A percentile compares a stretch with the other conserved stretches of the same genome.
Evolutionary conservation across 2,888 invertebrate species (phyloP).

Genomic region (Selenia dentaria): DNA sequence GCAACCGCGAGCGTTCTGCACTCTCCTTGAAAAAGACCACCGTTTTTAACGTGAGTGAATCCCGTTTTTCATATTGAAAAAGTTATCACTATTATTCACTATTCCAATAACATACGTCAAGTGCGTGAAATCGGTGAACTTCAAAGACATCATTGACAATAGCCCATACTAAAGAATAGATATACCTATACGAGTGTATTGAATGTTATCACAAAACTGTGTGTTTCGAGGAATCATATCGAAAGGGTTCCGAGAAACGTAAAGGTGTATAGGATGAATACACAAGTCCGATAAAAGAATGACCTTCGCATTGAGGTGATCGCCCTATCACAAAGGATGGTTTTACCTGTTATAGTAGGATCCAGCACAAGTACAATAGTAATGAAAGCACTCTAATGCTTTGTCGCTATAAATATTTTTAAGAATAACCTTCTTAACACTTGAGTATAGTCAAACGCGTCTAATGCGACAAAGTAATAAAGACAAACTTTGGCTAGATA

Average conservation of each 20-base stretch:
- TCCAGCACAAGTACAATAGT: conserved; percentile 18
- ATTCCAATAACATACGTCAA: too few relatives aligned
- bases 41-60: too few relatives aligned
- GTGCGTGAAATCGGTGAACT: neutral
- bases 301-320: conserved; percentile 57
- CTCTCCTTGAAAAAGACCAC: too few relatives aligned
- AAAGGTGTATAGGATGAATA: conserved; percentile 42
- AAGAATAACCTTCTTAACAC: too few relatives aligned
- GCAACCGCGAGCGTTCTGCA: too few relatives aligned
- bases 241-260: conserved; percentile 27
- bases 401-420: conserved; percentile 8
- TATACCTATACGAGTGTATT: too few relatives aligned
- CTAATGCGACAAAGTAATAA: too few relatives aligned
- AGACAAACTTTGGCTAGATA: too few relatives aligned
- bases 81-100: too few relatives aligned
- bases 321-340: conserved; percentile 55
- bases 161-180: neutral
- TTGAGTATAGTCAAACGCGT: too few relatives aligned
- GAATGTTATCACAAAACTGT: conserved; percentile 2
- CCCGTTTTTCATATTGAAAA: too few relatives aligned
- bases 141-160: neutral
- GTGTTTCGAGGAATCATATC: conserved; percentile 20
- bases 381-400: conserved; percentile 4
- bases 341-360: conserved; percentile 38
- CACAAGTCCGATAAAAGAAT: conserved; percentile 39